These are phyloP conservation scores for Nomada ferruginata DNA, from an alignment of 2,888 invertebrate species.

Conservation along the genomic window DNA sequence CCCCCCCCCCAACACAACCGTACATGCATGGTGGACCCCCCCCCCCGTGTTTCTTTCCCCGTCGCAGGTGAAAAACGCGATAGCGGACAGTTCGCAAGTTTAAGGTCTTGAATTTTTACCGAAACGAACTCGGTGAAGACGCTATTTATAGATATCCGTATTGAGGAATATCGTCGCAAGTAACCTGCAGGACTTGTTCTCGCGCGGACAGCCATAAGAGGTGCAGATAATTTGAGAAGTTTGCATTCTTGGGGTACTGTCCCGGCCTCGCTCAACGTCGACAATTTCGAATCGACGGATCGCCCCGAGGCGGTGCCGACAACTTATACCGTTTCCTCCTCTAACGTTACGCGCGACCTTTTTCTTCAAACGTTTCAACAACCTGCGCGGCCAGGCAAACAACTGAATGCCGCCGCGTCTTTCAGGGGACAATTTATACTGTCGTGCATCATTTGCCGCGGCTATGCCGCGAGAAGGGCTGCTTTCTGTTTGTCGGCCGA, in stretches of 20 bases:
- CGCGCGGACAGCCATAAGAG: conserved; percentile 47
- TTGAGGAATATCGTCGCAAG: conserved; percentile 28
- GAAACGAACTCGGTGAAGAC: conserved; percentile 36
- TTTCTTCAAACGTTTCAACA: conserved; percentile 29
- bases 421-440: background rate
- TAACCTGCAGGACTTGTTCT: conserved; percentile 48
- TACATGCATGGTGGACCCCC: no score
- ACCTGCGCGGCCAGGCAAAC: background rate
- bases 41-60: background rate
- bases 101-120: conserved; percentile 36
- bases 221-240: conserved; percentile 59
- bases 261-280: conserved; percentile 43
- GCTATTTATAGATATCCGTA: conserved; percentile 51
- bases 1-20: no score
- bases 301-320: conserved; percentile 10
- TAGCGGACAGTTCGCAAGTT: conserved; percentile 5
- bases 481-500: background rate
- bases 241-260: conserved; percentile 47
- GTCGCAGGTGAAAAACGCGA: background rate
- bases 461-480: background rate
- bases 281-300: conserved; percentile 29
- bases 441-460: background rate
- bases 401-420: background rate
- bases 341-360: conserved; percentile 51
- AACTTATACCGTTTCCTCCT: conserved; percentile 29